Percentiles rank a stretch among this genome's conserved stretches.
Evolutionary conservation across 2,888 invertebrate species (phyloP).

Genomic region (Agrochola lychnidis): DNA sequence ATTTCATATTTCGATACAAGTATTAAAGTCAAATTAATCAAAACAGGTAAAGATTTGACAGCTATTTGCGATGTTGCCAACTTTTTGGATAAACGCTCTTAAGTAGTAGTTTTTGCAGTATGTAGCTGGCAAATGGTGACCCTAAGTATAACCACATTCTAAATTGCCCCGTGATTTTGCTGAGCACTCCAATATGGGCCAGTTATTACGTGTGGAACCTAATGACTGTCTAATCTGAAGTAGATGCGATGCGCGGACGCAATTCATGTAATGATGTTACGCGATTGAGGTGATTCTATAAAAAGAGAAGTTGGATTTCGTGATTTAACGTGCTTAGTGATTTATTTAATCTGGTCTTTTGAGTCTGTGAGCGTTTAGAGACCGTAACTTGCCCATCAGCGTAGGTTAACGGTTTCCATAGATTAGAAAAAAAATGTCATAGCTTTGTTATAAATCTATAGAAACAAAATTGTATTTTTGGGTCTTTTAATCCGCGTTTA

Average conservation of each 20-base stretch:
- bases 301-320: conserved; percentile 26
- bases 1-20: too few relatives aligned
- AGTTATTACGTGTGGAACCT: conserved; percentile 51
- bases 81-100: too few relatives aligned
- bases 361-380: background rate
- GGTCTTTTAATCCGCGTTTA: background rate
- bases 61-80: too few relatives aligned
- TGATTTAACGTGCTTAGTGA: background rate
- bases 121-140: conserved; percentile 17
- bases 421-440: too few relatives aligned
- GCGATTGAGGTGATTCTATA: conserved; percentile 19
- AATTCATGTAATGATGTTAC: conserved; percentile 45
- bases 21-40: too few relatives aligned
- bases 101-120: background rate
- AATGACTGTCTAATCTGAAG: conserved; percentile 46
- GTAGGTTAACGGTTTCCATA: too few relatives aligned
- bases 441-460: too few relatives aligned
- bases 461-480: too few relatives aligned
- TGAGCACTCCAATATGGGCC: conserved; percentile 40
- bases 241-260: conserved; percentile 32
- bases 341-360: conserved; percentile 11
- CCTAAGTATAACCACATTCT: conserved; percentile 14
- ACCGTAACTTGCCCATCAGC: background rate
- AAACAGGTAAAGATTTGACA: too few relatives aligned
- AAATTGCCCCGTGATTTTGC: conserved; percentile 49